Percentiles rank a stretch among this genome's conserved stretches.
Evolutionary conservation across 2,797 vertebrate species (phyloP).

Genomic region (Poecilia gillii): DNA sequence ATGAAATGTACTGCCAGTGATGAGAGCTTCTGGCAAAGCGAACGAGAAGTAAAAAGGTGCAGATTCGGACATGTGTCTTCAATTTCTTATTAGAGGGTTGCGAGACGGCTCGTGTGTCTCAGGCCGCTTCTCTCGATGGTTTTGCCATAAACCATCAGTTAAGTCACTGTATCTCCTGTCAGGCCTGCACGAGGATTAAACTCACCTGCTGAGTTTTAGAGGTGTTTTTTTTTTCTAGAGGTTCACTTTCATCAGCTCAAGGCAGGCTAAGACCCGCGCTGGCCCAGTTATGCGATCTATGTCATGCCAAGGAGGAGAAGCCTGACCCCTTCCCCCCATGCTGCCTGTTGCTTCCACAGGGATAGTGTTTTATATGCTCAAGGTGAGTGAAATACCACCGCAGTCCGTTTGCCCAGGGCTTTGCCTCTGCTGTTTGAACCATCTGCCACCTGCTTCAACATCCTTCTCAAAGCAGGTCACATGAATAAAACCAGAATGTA

Average conservation of each 20-base stretch:
- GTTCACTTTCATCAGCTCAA: conserved; percentile 36
- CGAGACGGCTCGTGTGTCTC: not conserved
- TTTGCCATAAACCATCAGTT: not conserved
- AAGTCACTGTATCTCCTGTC: not conserved
- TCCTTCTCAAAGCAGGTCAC: conserved; percentile 55
- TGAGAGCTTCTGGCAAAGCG: conserved; percentile 61
- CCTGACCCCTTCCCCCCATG: conserved; percentile 58
- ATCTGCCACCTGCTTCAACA: conserved; percentile 64
- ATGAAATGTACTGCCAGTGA: conserved; percentile 62
- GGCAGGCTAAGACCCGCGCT: conserved; percentile 40
- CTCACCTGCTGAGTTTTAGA: not conserved
- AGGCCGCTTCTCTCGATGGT: conserved; percentile 1
- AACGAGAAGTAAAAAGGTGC: conserved; percentile 56
- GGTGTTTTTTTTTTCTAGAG: not conserved
- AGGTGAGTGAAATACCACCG: conserved; percentile 74
- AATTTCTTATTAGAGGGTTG: conserved; percentile 27
- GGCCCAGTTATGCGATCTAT: conserved; percentile 71
- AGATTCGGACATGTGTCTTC: conserved; percentile 49
- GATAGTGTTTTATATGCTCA: conserved; percentile 73
- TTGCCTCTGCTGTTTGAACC: conserved; percentile 41
- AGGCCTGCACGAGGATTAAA: not conserved
- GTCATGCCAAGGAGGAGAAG: conserved; percentile 53
- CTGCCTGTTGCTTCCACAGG: conserved; percentile 64
- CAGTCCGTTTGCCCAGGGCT: conserved; percentile 36
- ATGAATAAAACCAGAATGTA: conserved; percentile 48